phyloP scores from a whole-genome alignment of 2,797 vertebrate genomes.

The Morelia viridis region DNA sequence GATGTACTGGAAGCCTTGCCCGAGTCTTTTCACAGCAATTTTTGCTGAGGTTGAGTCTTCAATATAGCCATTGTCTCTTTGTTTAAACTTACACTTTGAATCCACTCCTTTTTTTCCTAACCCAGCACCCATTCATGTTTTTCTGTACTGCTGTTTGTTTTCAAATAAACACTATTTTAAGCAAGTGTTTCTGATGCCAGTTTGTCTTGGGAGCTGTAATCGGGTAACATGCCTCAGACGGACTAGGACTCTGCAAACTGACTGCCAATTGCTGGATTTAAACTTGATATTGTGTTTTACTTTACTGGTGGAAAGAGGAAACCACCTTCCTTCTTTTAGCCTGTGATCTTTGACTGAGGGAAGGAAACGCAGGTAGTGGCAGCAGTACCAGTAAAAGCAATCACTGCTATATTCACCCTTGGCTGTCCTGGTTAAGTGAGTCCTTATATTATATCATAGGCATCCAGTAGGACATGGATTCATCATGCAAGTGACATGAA shows the following conservation, averaged over 20 bases:
- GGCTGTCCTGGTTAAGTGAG: neutral
- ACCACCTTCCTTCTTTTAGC: neutral
- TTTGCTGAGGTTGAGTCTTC: neutral
- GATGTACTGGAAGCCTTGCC: no score
- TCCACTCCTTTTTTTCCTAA: neutral
- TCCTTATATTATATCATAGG: neutral
- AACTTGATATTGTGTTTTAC: neutral
- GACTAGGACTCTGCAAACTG: neutral
- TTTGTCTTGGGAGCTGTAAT: neutral
- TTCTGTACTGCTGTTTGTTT: neutral
- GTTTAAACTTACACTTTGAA: neutral
- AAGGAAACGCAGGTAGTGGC: neutral
- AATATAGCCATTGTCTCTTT: neutral
- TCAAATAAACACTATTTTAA: neutral
- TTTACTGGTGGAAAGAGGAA: neutral
- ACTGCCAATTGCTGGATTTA: neutral
- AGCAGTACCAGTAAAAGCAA: neutral
- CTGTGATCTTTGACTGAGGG: neutral
- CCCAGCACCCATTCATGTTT: neutral
- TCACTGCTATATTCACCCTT: neutral
- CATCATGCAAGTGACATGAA: neutral
- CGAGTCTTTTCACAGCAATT: no score
- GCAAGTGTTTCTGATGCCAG: neutral
- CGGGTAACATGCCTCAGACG: neutral
- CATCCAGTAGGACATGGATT: neutral